phyloP scores from a whole-genome alignment of 2,113 vertebrate genomes.

The Lophura nycthemera region DNA sequence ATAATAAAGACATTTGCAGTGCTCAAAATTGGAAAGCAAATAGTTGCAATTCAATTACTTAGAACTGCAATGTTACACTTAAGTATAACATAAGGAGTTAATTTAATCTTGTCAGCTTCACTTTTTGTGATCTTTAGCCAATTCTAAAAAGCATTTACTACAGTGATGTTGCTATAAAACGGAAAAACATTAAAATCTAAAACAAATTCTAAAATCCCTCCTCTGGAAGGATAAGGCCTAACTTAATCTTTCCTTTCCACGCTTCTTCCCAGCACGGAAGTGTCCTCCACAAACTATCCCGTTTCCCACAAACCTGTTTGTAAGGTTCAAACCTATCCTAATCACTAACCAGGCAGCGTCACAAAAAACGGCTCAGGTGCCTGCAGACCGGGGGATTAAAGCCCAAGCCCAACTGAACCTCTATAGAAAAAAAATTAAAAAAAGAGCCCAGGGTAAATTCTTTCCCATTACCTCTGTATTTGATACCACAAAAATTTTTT shows the following conservation, averaged over 20 bases:
- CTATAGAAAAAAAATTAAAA: neutral
- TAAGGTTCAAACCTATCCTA: too few relatives aligned
- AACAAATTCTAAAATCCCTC: too few relatives aligned
- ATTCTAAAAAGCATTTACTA: neutral
- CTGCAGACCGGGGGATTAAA: neutral
- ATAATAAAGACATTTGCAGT: neutral
- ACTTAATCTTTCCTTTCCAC: neutral
- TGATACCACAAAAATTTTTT: neutral
- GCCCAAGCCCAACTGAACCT: neutral
- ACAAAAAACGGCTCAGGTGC: neutral
- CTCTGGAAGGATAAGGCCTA: too few relatives aligned
- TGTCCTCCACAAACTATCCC: neutral
- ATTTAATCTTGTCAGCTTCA: neutral
- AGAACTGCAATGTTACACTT: neutral
- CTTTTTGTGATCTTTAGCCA: neutral
- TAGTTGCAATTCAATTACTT: neutral
- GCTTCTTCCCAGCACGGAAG: neutral
- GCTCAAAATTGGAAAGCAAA: neutral
- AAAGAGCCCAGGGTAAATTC: too few relatives aligned
- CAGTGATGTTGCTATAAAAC: neutral
- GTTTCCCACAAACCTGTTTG: too few relatives aligned
- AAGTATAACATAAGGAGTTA: neutral
- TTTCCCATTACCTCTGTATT: neutral
- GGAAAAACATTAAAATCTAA: too few relatives aligned
- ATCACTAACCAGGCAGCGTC: too few relatives aligned